Base-by-base conservation (phyloP, 2,888 invertebrate genomes). In the Alitta virens region DNA sequence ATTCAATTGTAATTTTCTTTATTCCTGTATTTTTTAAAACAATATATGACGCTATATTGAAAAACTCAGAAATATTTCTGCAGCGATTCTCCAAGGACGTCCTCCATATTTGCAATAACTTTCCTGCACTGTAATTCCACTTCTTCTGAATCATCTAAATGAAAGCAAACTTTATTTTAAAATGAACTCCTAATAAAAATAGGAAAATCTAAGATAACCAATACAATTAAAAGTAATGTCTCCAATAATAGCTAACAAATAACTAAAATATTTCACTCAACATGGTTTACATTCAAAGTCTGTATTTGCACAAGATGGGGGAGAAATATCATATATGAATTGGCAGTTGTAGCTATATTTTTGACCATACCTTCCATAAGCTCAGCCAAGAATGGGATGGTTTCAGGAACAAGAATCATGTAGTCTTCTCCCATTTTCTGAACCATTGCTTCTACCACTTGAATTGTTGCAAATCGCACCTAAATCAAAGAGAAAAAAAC, bases 331-430 rank as follows among this genome's bases (percentile, higher is more conserved):
- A n/a, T n/a, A n/a, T n/a, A n/a, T n/a, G n/a, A n/a, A n/a, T n/a
- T n/a, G n/a, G n/a, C n/a, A n/a, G n/a, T n/a, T n/a, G n/a, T n/a
- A n/a, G n/a, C n/a, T n/a, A n/a, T n/a, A n/a, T n/a, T n/a, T n/a
- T n/a, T n/a, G n/a, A n/a, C n/a, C 71, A 58, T 64, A 82, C 82
- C 95, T 85, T 96, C 96, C 71, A 96, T 85, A 18, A 97, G 84
- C 78, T 97, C 96, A 0, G 94, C 92, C 40, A 97, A 84, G 85
- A 95, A 95, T 0, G 95, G 95, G 65, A 96, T 90, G 2, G 94
- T 93, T 78, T 97, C 96, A 0, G 96, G 94, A 56, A 96, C 82
- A 0, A 96, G 85, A 0, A 92, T 89, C 72, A 93, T 85, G 83
- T 93, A 96, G 76, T 92, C 92, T 78, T 92, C 92, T 2, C 92